These are phyloP conservation scores for Lepisosteus oculatus DNA, from an alignment of 2,113 vertebrate genomes.

Conservation along the genomic window DNA sequence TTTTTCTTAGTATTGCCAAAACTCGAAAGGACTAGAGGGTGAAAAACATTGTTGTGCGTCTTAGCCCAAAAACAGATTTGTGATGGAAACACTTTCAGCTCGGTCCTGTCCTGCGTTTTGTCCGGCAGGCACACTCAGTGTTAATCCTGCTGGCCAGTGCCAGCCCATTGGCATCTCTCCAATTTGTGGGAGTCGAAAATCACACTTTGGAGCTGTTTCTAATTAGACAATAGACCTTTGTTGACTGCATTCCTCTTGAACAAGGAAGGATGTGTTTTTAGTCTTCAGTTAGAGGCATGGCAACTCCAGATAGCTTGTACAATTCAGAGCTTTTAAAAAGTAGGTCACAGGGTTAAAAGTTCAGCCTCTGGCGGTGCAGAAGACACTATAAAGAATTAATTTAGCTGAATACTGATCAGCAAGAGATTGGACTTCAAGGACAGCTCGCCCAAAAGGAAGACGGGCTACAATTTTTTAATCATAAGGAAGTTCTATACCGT, in stretches of 20 bases:
- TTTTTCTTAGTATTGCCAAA: too few relatives aligned
- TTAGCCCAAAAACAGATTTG: neutral
- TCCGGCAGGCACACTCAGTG: neutral
- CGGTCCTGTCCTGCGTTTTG: neutral
- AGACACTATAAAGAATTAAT: too few relatives aligned
- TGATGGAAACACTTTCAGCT: neutral
- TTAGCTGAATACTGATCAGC: too few relatives aligned
- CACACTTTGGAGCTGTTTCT: neutral
- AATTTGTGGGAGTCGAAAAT: neutral
- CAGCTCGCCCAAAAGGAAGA: too few relatives aligned
- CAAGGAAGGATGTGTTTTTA: slow-evolving; percentile 3
- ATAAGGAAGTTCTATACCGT: too few relatives aligned
- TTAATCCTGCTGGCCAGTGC: neutral
- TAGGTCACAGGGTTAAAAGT: too few relatives aligned
- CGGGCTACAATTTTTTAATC: too few relatives aligned
- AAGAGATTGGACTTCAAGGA: too few relatives aligned
- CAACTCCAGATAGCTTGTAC: neutral
- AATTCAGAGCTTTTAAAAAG: too few relatives aligned
- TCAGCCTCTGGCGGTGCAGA: too few relatives aligned
- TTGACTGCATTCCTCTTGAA: neutral
- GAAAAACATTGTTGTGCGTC: neutral
- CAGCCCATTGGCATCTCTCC: neutral
- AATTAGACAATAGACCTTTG: neutral
- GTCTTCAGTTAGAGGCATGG: neutral
- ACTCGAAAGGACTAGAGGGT: too few relatives aligned